phyloP scores from a whole-genome alignment of 2,797 vertebrate genomes.

The Alectoris magna region DNA sequence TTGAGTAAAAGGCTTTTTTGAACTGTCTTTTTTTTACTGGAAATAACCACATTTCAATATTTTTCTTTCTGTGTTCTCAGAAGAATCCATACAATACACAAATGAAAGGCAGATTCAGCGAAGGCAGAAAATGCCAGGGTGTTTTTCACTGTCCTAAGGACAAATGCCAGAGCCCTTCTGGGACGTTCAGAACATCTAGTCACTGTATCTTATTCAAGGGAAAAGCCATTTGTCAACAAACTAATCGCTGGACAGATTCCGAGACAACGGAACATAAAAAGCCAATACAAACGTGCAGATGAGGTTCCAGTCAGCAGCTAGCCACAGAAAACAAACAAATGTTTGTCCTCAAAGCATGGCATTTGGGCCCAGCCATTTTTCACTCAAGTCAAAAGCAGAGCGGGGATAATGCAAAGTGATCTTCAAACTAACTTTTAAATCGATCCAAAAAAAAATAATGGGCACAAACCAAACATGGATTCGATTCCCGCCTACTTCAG shows the following conservation, averaged over 20 bases:
- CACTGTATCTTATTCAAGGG: slow-evolving; percentile 67
- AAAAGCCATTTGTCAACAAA: slow-evolving; percentile 72
- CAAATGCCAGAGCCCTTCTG: slow-evolving; percentile 65
- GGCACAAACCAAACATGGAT: neutral
- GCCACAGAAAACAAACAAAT: slow-evolving; percentile 55
- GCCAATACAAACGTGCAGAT: slow-evolving; percentile 59
- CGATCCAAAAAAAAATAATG: neutral
- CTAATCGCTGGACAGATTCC: slow-evolving; percentile 65
- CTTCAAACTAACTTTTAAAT: slow-evolving; percentile 1
- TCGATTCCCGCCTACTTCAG: neutral
- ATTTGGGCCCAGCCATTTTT: slow-evolving; percentile 36
- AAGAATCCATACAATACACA: slow-evolving; percentile 33
- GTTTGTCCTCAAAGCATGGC: slow-evolving; percentile 34
- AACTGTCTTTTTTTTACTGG: neutral
- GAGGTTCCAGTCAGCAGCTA: slow-evolving; percentile 63
- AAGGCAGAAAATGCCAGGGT: slow-evolving; percentile 52
- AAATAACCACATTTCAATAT: neutral
- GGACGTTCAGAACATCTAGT: slow-evolving; percentile 65
- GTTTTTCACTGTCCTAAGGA: slow-evolving; percentile 58
- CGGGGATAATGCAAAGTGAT: neutral
- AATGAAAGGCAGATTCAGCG: slow-evolving; percentile 53
- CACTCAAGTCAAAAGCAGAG: neutral
- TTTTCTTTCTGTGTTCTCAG: slow-evolving; percentile 31
- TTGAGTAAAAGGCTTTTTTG: slow-evolving; percentile 4
- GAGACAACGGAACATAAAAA: slow-evolving; percentile 70